A percentile compares a stretch with the other conserved stretches of the same genome.
Evolutionary conservation across 2,888 invertebrate species (phyloP).

Genomic region (Alentia gelatinosa): DNA sequence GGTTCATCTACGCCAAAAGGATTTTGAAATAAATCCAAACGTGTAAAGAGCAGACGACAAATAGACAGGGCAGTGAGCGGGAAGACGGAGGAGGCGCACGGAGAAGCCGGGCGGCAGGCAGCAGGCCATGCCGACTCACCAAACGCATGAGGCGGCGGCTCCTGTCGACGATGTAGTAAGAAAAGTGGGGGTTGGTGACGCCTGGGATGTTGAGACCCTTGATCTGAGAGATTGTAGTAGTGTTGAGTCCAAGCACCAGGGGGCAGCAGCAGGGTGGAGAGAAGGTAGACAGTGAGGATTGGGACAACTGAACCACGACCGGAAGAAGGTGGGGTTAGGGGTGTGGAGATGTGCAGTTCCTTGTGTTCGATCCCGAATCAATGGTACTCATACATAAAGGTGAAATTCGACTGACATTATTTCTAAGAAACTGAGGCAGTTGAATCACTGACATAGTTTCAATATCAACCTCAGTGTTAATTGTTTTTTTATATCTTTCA

Average conservation of each 20-base stretch:
- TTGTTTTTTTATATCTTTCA: no score
- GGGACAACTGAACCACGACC: not conserved
- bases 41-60: not conserved
- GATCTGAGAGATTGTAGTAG: constrained; percentile 84
- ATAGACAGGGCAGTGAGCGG: not conserved
- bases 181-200: constrained; percentile 96
- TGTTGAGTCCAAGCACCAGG: constrained; percentile 28
- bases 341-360: not conserved
- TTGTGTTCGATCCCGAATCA: no score
- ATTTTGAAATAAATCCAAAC: no score
- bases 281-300: constrained; percentile 11
- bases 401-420: no score
- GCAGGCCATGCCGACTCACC: constrained; percentile 85
- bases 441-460: no score
- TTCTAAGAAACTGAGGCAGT: no score
- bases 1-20: no score
- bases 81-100: not conserved
- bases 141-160: constrained; percentile 97
- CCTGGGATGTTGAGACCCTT: constrained; percentile 98
- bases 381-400: no score
- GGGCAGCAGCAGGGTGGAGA: constrained; percentile 3
- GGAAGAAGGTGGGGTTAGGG: not conserved
- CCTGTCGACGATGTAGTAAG: constrained; percentile 97
- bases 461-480: no score
- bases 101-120: constrained; percentile 1